phyloP scores from a whole-genome alignment of 2,113 vertebrate genomes.

The Carlito syrichta region DNA sequence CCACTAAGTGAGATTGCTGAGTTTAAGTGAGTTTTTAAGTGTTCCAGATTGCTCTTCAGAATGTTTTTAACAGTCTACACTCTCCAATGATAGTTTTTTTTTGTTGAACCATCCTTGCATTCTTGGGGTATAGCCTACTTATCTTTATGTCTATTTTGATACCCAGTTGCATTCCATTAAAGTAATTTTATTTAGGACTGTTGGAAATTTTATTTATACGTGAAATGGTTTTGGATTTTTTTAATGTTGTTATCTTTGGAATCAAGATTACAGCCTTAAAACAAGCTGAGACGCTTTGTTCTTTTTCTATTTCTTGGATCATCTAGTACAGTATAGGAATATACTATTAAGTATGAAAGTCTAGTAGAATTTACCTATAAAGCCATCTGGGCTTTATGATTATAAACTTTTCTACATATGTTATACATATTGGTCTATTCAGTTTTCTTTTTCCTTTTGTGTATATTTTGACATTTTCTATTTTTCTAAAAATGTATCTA shows the following conservation, averaged over 20 bases:
- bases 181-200: slow-evolving; percentile 3
- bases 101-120: neutral
- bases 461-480: neutral
- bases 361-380: neutral
- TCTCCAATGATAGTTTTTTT: neutral
- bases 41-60: neutral
- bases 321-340: neutral
- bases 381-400: neutral
- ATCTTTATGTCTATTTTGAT: neutral
- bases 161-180: neutral
- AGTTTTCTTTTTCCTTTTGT: slow-evolving; percentile 1
- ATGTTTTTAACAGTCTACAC: neutral
- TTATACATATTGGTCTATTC: neutral
- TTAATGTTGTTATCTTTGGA: neutral
- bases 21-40: neutral
- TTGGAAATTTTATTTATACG: slow-evolving; percentile 21
- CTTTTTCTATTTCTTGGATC: neutral
- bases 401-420: neutral
- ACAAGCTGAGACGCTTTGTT: neutral
- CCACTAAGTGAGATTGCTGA: neutral
- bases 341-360: neutral
- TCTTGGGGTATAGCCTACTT: neutral
- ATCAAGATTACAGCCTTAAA: neutral
- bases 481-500: slow-evolving; percentile 1
- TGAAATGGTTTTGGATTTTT: neutral